Evolutionary conservation across 2,113 vertebrate genomes (phyloP).

Genomic region (Acrocephalus arundinaceus): DNA sequence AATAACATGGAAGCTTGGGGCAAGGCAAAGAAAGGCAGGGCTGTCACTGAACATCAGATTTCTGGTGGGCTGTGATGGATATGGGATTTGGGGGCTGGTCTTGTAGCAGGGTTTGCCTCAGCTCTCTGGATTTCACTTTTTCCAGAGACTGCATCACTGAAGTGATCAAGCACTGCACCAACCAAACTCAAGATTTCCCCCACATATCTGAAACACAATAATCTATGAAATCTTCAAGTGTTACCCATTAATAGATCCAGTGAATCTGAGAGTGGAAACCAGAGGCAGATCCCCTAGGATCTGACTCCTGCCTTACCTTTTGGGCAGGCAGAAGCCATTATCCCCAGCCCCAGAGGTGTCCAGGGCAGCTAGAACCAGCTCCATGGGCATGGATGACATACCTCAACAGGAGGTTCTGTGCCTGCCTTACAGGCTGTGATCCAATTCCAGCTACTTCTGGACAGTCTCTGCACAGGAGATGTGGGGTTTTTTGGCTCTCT

Average conservation of each 20-base stretch:
- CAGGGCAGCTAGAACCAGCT: background rate
- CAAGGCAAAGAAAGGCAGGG: background rate
- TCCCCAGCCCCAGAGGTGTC: background rate
- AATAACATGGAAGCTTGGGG: background rate
- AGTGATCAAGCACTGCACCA: background rate
- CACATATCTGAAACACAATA: rapidly evolving
- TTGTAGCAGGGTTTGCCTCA: background rate
- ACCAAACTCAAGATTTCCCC: background rate
- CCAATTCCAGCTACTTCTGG: background rate
- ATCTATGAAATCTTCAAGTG: background rate
- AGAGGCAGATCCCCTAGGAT: background rate
- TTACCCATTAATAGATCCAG: background rate
- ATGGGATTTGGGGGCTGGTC: background rate
- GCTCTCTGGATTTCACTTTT: background rate
- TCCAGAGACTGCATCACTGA: background rate
- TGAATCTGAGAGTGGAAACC: background rate
- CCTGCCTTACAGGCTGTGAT: background rate
- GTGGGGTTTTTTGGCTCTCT: background rate
- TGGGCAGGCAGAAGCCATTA: background rate
- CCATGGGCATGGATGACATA: background rate
- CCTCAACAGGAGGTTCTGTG: rapidly evolving
- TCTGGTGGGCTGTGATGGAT: background rate
- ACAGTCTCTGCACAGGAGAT: background rate
- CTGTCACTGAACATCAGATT: background rate
- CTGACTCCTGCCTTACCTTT: background rate